Base-by-base conservation (phyloP, 2,888 invertebrate genomes). In the Caenorhabditis angaria region DNA sequence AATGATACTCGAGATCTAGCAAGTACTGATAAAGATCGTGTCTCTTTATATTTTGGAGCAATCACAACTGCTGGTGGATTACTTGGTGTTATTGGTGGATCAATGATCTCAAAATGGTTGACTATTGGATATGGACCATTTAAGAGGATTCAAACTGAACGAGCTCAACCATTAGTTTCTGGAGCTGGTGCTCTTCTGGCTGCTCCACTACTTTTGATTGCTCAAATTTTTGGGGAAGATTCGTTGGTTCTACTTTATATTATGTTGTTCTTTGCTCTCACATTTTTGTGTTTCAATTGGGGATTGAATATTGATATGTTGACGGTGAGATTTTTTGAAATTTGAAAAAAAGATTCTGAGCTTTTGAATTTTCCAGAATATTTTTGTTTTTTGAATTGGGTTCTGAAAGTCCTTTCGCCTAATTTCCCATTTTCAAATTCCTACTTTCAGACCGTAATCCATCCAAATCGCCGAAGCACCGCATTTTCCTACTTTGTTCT, bases 401-500 rank as follows among this genome's bases (percentile, higher is more conserved):
- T 24, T 32, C 2, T 35, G 20, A n/a, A 22, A 35, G n/a, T 22
- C 57, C 47, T 47, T 20, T 29, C 28, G 18, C 12, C 25, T 54
- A 14, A 22, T 14, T 27, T 24, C 6, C 4, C 12, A 24, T 28
- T 29, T 51, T 32, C 24, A 6, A 61, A 28, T 20, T 12, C 1
- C 95, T 32, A 8, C 32, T 85, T 91, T 56, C 90, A 97, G 96
- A 97, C 97, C 89, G 94, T 97, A 59, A 94, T 99, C 24, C 91
- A 96, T 80, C 99, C 99, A 10, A 94, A 94, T 20, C 91, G 97
- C 85, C 91, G 99, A 83, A 94, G 97, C 2, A 94, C 96, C 14
- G 99, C 99, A 12, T 96, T 95, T 90, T 96, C 99, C 65, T 93
- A 97, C 88, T 97, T 99, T 90, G 95, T 99, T 85, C 91, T 99